A percentile compares a stretch with the other conserved stretches of the same genome.
Conservation (phyloP, 2,888 invertebrate species). For the Amaurobius ferox region DNA sequence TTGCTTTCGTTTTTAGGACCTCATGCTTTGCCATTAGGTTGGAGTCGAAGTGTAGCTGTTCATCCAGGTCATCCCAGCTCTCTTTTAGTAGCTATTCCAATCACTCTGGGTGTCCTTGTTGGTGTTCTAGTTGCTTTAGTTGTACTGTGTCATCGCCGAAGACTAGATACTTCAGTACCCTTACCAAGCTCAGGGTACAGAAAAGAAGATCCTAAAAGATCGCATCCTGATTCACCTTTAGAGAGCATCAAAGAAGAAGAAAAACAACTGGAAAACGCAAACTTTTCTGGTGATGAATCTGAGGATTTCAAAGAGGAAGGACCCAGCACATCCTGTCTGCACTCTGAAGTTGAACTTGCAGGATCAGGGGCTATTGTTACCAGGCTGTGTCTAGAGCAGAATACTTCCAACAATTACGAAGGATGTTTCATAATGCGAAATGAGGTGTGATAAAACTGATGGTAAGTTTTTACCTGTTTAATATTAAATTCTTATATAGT, state of each 20-base stretch:
- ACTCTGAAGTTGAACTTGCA: conserved; percentile 62
- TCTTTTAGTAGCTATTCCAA: conserved; percentile 53
- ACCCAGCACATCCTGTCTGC: conserved; percentile 11
- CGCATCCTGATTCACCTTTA: neutral
- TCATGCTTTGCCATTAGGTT: conserved; percentile 50
- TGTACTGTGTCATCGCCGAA: conserved; percentile 52
- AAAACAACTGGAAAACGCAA: conserved; percentile 26
- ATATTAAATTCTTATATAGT: neutral
- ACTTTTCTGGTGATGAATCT: conserved; percentile 24
- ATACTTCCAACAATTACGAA: conserved; percentile 46
- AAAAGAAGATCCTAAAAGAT: conserved; percentile 16
- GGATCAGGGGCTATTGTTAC: conserved; percentile 41
- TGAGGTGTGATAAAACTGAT: conserved; percentile 56
- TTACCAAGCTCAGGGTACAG: conserved; percentile 38
- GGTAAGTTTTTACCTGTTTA: conserved; percentile 33
- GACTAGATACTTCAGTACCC: conserved; percentile 37
- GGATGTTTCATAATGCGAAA: conserved; percentile 54
- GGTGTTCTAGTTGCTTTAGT: conserved; percentile 54
- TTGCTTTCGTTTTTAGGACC: conserved; percentile 26
- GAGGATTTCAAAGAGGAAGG: conserved; percentile 39
- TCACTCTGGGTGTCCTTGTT: conserved; percentile 48
- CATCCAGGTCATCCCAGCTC: conserved; percentile 65
- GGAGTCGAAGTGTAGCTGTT: conserved; percentile 61
- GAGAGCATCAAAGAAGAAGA: conserved; percentile 19
- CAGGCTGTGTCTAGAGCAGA: conserved; percentile 52